Percentiles rank a stretch among this genome's conserved stretches.
These are phyloP conservation scores for Oryzias celebensis DNA, from an alignment of 2,113 vertebrate species.

Conservation along the genomic window DNA sequence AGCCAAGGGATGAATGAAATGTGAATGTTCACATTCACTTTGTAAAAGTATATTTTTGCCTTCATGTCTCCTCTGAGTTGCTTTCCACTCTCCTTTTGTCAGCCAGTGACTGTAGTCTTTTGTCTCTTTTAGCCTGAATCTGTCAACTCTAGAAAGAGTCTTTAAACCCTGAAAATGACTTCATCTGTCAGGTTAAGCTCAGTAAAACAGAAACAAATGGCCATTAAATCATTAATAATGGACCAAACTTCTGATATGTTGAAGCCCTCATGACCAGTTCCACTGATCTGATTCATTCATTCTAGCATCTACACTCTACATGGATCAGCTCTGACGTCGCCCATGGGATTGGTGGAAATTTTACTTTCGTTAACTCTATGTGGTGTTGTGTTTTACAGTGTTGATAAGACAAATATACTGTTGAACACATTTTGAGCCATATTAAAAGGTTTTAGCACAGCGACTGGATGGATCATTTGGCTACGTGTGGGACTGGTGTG, in stretches of 20 bases:
- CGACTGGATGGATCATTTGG: too few species aligned
- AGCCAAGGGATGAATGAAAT: background rate
- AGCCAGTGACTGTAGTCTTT: slow-evolving; percentile 2
- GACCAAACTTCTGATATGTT: background rate
- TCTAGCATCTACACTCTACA: too few species aligned
- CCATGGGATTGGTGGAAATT: too few species aligned
- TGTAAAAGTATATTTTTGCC: background rate
- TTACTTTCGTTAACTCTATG: too few species aligned
- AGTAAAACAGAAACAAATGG: background rate
- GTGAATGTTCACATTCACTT: background rate
- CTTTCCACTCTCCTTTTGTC: background rate
- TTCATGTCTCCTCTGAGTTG: background rate
- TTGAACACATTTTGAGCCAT: too few species aligned
- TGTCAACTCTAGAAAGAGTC: background rate
- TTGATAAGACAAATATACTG: too few species aligned
- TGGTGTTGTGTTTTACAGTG: too few species aligned
- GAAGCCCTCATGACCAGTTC: slow-evolving; percentile 1
- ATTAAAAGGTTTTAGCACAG: too few species aligned
- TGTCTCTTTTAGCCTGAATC: slow-evolving; percentile 10
- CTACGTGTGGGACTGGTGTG: too few species aligned
- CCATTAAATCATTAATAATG: background rate
- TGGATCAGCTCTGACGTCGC: too few species aligned
- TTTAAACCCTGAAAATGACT: background rate
- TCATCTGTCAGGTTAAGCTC: slow-evolving; percentile 2
- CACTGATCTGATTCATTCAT: background rate